Percentiles rank a stretch among this genome's conserved stretches.
phyloP scores from a whole-genome alignment of 2,888 invertebrate genomes.

The Aporophyla lueneburgensis region DNA sequence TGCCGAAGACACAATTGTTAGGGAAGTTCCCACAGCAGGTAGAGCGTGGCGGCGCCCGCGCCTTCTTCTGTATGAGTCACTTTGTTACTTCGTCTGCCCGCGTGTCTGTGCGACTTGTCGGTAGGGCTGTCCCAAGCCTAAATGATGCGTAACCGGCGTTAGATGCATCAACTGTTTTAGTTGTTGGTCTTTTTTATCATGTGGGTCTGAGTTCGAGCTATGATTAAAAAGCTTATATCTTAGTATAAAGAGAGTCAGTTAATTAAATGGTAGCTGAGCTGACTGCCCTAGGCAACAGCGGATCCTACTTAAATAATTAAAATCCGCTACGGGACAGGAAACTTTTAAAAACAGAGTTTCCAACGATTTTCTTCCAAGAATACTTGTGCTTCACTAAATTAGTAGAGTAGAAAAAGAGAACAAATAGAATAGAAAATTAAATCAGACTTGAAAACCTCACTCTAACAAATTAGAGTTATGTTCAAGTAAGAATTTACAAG shows the following conservation, averaged over 20 bases:
- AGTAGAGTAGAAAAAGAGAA: neutral
- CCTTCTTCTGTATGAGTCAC: constrained; percentile 53
- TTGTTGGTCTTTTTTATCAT: neutral
- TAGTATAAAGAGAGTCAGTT: neutral
- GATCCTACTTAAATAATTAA: neutral
- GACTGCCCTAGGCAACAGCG: neutral
- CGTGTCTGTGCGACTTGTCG: constrained; percentile 33
- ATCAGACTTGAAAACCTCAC: constrained; percentile 27
- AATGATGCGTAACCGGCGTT: neutral
- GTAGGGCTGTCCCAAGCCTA: constrained; percentile 43
- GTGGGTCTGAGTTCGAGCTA: neutral
- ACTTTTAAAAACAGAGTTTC: neutral
- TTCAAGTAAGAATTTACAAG: constrained; percentile 29
- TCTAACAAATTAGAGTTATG: constrained; percentile 20
- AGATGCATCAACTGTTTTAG: neutral
- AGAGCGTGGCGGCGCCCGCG: constrained; percentile 62
- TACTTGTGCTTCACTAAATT: constrained; percentile 12
- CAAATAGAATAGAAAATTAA: constrained; percentile 28
- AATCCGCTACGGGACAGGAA: neutral
- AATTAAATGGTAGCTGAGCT: neutral
- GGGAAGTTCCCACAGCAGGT: constrained; percentile 64
- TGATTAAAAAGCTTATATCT: neutral
- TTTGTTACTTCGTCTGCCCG: constrained; percentile 51
- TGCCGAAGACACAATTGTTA: constrained; percentile 24
- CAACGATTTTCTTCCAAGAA: neutral